Base-by-base conservation (phyloP, 2,113 vertebrate genomes). In the Herpailurus yagouaroundi region DNA sequence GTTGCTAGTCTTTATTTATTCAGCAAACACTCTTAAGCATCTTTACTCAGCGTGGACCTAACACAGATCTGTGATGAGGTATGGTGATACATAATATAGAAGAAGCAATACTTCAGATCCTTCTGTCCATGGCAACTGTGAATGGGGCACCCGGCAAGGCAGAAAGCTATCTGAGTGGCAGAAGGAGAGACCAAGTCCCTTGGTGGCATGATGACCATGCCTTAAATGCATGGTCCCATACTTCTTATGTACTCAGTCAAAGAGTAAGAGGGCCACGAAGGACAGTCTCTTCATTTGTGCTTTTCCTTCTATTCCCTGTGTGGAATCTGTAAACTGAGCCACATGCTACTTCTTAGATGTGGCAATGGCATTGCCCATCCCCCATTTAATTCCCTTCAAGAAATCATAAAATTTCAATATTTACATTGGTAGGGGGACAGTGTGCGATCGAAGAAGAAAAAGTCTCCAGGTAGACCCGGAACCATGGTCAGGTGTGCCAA, bases 1-100 rank as follows among this genome's bases (percentile, higher is more conserved):
- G 2, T 66, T 13, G 73, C 15, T 73, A 71, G 6, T 36, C n/a
- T 92, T 95, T 84, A 71, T 90, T 84, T 92, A 79, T 55, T 94
- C 16, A 80, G 14, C 14, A 86, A 66, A 55, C 55, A 88, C 15
- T 27, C 36, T 50, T 45, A 7, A 64, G 13, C 77, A 45, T 76
- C 21, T 74, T 57, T 14, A 31, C 36, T 33, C 45, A 60, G 6
- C 18, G 52, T 94, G 74, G 25, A 45, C 48, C 33, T 71, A 41
- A 64, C 23, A 25, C 8, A 68, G 38, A 29, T 60, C 64, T 66
- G 14, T n/a, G 60, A 48, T 63, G 25, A 90, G 7, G 5, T 29
- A 4, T n/a, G 60, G 15, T 36, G 52, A 80, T 29, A 33, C 29
- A 25, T 89, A 23, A 41, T 69, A 23, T 18, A 85, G 19, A 36